These are phyloP conservation scores for Ceryle rudis DNA, from an alignment of 2,797 vertebrate genomes.

Conservation along the genomic window DNA sequence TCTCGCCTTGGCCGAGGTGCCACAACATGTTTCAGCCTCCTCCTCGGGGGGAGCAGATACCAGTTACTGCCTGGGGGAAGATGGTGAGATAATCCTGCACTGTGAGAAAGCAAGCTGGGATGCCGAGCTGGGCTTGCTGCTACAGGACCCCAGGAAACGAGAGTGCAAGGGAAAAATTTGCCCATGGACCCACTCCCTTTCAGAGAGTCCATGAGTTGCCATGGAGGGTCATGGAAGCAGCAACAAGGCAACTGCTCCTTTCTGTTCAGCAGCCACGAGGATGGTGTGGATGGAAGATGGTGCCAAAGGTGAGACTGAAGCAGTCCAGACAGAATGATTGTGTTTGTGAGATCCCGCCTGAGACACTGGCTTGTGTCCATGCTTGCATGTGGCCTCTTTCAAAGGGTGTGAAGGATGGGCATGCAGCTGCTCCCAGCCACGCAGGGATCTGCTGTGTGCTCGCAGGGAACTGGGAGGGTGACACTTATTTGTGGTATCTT, in stretches of 20 bases:
- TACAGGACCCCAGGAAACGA: slow-evolving; percentile 59
- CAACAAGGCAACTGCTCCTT: not conserved
- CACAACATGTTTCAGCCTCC: not conserved
- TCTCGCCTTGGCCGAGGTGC: slow-evolving; percentile 28
- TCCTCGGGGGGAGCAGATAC: not conserved
- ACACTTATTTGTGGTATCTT: rapidly evolving
- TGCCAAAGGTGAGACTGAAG: not conserved
- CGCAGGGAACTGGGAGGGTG: rapidly evolving
- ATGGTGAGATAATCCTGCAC: slow-evolving; percentile 42
- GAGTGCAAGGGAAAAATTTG: not conserved
- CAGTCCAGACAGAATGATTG: not conserved
- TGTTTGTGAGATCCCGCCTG: not conserved
- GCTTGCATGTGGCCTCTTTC: not conserved
- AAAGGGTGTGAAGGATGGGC: not conserved
- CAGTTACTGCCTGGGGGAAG: slow-evolving; percentile 23
- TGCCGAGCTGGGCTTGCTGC: slow-evolving; percentile 27
- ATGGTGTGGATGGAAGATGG: not conserved
- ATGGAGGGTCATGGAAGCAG: not conserved
- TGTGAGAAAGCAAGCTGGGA: slow-evolving; percentile 41
- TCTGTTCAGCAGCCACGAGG: not conserved
- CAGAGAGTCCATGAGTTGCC: not conserved
- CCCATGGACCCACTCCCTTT: not conserved
- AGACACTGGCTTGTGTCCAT: not conserved
- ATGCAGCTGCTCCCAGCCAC: not conserved
- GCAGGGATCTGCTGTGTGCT: not conserved